Conservation (phyloP, 2,797 vertebrate species). For the Takifugu ocellatus region DNA sequence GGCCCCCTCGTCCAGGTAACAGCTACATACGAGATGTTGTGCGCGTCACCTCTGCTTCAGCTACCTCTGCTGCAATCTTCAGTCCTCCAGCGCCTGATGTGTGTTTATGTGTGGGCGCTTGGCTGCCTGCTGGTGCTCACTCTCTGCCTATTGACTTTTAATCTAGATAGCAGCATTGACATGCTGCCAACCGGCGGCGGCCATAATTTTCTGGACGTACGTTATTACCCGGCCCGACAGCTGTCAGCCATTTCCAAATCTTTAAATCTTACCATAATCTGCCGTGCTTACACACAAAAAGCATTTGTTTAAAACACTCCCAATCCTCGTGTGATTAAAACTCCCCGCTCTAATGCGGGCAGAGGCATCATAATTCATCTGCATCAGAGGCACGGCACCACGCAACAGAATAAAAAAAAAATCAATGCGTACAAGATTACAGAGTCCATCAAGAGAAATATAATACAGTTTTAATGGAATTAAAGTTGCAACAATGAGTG, state of each 20-base stretch:
- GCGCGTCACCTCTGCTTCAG: constrained; percentile 18
- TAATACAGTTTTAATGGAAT: constrained; percentile 58
- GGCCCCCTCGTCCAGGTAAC: constrained; percentile 47
- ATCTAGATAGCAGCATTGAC: constrained; percentile 71
- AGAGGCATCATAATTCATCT: constrained; percentile 63
- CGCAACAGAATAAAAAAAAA: constrained; percentile 42
- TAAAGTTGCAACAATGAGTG: constrained; percentile 42
- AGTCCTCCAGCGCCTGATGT: neutral
- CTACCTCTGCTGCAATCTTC: constrained; percentile 3
- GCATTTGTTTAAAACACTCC: constrained; percentile 74
- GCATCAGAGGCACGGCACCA: constrained; percentile 48
- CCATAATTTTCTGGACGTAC: constrained; percentile 72
- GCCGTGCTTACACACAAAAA: constrained; percentile 68
- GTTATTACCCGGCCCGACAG: constrained; percentile 74
- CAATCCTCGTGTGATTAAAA: constrained; percentile 78
- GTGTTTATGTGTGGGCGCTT: constrained; percentile 17
- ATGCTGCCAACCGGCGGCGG: constrained; percentile 66
- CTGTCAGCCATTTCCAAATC: constrained; percentile 79
- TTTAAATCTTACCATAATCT: constrained; percentile 81
- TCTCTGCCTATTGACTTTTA: constrained; percentile 68
- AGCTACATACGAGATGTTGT: constrained; percentile 27
- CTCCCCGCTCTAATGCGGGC: constrained; percentile 59
- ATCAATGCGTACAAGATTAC: constrained; percentile 60
- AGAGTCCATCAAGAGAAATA: constrained; percentile 58
- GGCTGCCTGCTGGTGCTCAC: constrained; percentile 27